These are phyloP conservation scores for Perdita meconis DNA, from an alignment of 2,888 invertebrate genomes.

Conservation along the genomic window DNA sequence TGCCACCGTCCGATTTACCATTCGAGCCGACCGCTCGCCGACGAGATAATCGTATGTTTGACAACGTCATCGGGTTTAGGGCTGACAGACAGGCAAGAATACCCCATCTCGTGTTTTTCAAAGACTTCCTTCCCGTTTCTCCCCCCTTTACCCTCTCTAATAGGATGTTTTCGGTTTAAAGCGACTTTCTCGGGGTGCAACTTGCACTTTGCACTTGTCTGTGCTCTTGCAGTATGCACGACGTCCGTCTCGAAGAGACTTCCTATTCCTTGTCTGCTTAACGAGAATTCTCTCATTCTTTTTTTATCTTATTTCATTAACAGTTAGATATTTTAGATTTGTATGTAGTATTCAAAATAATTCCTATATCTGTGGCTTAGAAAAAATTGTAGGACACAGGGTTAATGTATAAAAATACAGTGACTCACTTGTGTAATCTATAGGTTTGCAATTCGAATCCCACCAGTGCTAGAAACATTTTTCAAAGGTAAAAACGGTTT, in stretches of 20 bases:
- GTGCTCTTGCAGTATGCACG: background rate
- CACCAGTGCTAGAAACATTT: too few relatives aligned
- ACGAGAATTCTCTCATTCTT: background rate
- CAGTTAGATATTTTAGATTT: too few relatives aligned
- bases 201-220: slow-evolving; percentile 23
- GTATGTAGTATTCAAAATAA: too few relatives aligned
- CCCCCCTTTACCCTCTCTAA: slow-evolving; percentile 26
- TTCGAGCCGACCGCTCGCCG: slow-evolving; percentile 18
- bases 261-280: background rate
- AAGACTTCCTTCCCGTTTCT: slow-evolving; percentile 46
- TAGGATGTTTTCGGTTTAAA: slow-evolving; percentile 55
- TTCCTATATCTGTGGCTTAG: too few relatives aligned
- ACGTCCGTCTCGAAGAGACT: background rate
- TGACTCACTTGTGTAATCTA: too few relatives aligned
- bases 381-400: too few relatives aligned
- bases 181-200: slow-evolving; percentile 23
- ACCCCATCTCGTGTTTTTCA: slow-evolving; percentile 37
- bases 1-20: slow-evolving; percentile 30
- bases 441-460: too few relatives aligned
- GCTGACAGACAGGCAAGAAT: slow-evolving; percentile 19
- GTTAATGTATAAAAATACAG: too few relatives aligned
- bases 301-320: too few relatives aligned
- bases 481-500: too few relatives aligned
- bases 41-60: slow-evolving; percentile 57
- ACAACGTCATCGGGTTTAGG: slow-evolving; percentile 50